Base-by-base conservation (phyloP, 64 coral and sea anemone species). In the Montipora sp. region DNA sequence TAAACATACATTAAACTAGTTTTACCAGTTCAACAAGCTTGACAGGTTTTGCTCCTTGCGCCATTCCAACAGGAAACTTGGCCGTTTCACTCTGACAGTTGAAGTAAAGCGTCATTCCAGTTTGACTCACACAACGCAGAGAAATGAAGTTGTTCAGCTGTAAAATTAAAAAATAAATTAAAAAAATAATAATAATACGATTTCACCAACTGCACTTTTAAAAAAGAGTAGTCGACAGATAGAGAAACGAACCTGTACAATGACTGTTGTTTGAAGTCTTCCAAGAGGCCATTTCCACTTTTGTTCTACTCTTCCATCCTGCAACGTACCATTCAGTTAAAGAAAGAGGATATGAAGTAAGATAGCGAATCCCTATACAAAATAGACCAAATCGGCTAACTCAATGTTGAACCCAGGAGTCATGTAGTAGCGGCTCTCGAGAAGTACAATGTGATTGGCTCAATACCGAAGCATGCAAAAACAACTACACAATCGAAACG, bases 241-340 rank as follows among this genome's bases (percentile, higher is more conserved):
- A 36, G 36, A 80, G 4, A 48, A 5, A 50, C n/a, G n/a, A 45
- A 97, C 95, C 92, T 94, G 92, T 21, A 97, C 85, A 15, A 78
- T 57, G 3, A 97, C 92, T 12, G 95, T 57, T 48, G 76, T 68
- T 16, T 97, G 95, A 47, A 97, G 80, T 68, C 94, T 94, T 16
- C 95, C 95, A 23, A 97, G 77, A 60, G 95, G 95, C 95, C 95
- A 97, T 23, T 86, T 94, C 95, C 95, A 97, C 55, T 97, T 97
- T 77, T 88, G 90, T 22, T 97, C 71, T 58, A 83, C 77, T 24
- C 72, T 91, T 10, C 95, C 92, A 84, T 97, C 95, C 95, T 96
- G 60, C 60, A 48, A 79, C 12, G 71, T 18, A 63, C 36, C 27
- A 83, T 13, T 21, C 36, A 36, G 36, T 36, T 36, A 36, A 36